Conservation (phyloP, 1,140 invertebrate species). For the Musca vetustissima region DNA sequence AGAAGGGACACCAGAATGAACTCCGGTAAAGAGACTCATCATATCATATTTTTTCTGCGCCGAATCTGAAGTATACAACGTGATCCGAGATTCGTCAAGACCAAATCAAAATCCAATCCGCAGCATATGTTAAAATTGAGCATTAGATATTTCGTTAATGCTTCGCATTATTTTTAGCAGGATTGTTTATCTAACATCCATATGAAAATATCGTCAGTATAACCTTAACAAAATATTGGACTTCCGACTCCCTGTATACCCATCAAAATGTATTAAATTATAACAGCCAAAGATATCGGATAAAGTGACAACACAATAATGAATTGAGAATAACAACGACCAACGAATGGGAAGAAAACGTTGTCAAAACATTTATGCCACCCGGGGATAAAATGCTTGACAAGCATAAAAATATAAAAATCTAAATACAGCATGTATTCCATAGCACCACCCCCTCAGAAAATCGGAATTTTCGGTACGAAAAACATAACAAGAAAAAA, state of each 20-base stretch:
- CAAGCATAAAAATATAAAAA: constrained; percentile 46
- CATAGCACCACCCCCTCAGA: background rate
- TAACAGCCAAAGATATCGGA: constrained; percentile 53
- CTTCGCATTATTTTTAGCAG: no score
- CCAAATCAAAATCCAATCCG: no score
- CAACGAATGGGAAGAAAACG: constrained; percentile 32
- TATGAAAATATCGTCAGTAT: no score
- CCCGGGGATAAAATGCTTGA: constrained; percentile 43
- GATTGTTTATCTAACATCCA: no score
- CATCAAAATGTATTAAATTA: constrained; percentile 46
- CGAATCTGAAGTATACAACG: no score
- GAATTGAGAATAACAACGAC: background rate
- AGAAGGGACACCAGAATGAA: no score
- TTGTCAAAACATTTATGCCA: constrained; percentile 33
- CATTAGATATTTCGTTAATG: no score
- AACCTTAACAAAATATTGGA: no score
- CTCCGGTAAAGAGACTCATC: no score
- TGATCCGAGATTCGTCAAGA: no score
- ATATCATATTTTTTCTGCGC: no score
- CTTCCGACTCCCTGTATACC: constrained; percentile 20
- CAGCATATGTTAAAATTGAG: no score
- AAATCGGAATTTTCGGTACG: constrained; percentile 3
- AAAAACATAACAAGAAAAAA: constrained; percentile 7
- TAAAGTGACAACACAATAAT: background rate
- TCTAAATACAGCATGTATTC: background rate